Conservation (phyloP, 2,113 vertebrate species). For the Cyprinodon brontotheroides region DNA sequence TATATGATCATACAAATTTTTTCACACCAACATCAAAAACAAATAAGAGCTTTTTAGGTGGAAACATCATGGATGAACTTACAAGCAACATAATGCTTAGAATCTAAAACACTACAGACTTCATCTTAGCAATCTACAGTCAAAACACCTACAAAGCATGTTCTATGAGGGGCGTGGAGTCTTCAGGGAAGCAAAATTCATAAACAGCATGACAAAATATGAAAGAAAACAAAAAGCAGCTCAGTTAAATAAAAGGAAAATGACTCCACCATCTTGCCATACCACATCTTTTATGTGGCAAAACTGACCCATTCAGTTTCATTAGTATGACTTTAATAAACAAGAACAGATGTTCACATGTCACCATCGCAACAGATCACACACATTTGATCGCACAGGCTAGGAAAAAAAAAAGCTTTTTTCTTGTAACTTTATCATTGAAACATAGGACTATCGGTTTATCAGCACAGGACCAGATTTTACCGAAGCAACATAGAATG, state of each 20-base stretch:
- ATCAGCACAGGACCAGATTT: constrained; percentile 26
- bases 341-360: constrained; percentile 24
- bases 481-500: constrained; percentile 29
- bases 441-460: constrained; percentile 26
- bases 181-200: constrained; percentile 25
- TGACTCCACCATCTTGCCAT: constrained; percentile 38
- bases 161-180: constrained; percentile 7
- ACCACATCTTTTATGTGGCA: constrained; percentile 27
- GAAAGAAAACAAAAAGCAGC: constrained; percentile 34
- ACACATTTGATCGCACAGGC: constrained; percentile 23
- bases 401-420: constrained; percentile 10
- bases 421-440: constrained; percentile 24
- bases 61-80: constrained; percentile 71
- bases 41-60: constrained; percentile 39
- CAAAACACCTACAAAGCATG: constrained; percentile 44
- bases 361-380: constrained; percentile 26
- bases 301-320: constrained; percentile 30
- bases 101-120: constrained; percentile 55
- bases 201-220: constrained; percentile 55
- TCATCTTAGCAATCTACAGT: constrained; percentile 43
- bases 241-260: constrained; percentile 49
- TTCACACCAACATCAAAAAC: constrained; percentile 82
- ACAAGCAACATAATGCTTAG: constrained; percentile 64
- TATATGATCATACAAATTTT: constrained; percentile 70
- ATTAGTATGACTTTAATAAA: constrained; percentile 29